Base-by-base conservation (phyloP, 2,888 invertebrate genomes). In the Agonopterix heracliana region DNA sequence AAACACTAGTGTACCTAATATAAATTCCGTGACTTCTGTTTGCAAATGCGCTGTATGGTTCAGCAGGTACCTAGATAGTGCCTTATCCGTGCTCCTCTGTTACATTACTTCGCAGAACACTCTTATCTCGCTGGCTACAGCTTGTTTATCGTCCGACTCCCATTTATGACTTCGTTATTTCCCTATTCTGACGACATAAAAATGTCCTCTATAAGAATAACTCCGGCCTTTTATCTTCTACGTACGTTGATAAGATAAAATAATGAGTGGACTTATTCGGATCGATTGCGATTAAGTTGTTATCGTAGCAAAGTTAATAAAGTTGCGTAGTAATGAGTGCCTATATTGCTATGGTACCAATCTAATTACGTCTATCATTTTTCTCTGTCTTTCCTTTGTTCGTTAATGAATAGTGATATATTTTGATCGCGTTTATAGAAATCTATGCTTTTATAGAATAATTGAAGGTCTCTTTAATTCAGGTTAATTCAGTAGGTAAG, bases 91-190 rank as follows among this genome's bases (percentile, higher is more conserved):
- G 64, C 64, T 68, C 68, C 64, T 54, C 61, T 63, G 64, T 68
- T 61, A 61, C 68, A 71, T 76, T 74, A 78, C 71, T 73, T 68
- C 65, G 66, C 60, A 64, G 58, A 73, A 57, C 60, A 54, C 74
- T 76, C 78, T 82, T 82, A 82, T 84, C 81, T 81, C 71, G 57
- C 60, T 65, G 69, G 67, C 73, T 73, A 75, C 71, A 74, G 78
- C 78, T 81, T 85, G 81, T 86, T 85, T 85, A 84, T 85, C 78
- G 80, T 77, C 76, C 72, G 63, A 81, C 74, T 80, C 64, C 70
- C 80, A 81, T 84, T 81, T 84, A 84, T 81, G 82, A 81, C 74
- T 84, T 81, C 82, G 79, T 85, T 84, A 86, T 84, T 84, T 85
- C 74, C 80, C 81, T 84, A 84, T 84, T 86, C 78, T 71, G 75